These are phyloP conservation scores for Ciconia stormi DNA, from an alignment of 2,113 vertebrate genomes.

Conservation along the genomic window DNA sequence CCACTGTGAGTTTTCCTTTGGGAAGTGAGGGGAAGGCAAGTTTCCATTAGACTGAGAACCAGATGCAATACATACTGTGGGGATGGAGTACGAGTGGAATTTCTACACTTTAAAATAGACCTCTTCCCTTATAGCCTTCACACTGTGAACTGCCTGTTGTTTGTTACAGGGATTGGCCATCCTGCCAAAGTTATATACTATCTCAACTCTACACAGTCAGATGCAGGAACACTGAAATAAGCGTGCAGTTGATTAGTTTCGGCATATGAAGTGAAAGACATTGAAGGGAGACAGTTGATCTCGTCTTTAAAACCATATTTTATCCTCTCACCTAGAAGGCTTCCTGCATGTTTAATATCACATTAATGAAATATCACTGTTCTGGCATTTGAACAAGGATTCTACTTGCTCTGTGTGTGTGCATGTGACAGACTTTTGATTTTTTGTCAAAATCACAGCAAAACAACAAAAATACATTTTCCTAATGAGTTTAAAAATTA, in stretches of 20 bases:
- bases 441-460: neutral
- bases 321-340: neutral
- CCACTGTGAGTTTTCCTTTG: neutral
- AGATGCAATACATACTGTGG: neutral
- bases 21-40: neutral
- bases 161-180: neutral
- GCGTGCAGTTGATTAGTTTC: neutral
- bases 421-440: fast-evolving
- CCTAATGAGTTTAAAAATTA: neutral
- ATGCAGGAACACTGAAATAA: neutral
- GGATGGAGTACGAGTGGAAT: neutral
- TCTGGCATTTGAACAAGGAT: neutral
- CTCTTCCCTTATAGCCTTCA: neutral
- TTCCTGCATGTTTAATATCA: neutral
- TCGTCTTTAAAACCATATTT: neutral
- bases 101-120: neutral
- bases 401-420: neutral
- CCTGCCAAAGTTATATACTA: neutral
- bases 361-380: neutral
- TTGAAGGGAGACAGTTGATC: neutral
- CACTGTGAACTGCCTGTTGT: neutral
- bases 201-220: neutral
- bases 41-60: neutral
- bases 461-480: neutral
- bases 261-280: neutral